Evolutionary conservation across 2,797 vertebrate species (phyloP), one percentile per base, ranked within the genome.

Genomic region (Tenualosa ilisha): DNA sequence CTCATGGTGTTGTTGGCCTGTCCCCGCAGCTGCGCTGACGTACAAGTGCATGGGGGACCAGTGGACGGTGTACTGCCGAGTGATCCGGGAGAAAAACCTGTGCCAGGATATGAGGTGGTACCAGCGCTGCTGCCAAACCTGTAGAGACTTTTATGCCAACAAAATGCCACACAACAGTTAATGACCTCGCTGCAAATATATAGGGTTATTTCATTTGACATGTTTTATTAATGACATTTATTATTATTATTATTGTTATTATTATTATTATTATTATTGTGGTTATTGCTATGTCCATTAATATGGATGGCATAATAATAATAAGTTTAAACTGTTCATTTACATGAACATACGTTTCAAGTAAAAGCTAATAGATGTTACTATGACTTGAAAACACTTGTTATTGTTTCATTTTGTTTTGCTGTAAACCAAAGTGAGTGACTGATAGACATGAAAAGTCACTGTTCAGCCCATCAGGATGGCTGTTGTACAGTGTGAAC

Each of bases 91-190:
- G 91, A 98, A 98, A 94, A 97, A 98, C 89, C 96, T 99, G 56
- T 99, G 98, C 89, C 97, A 97, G 91, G 98, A 99, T 94, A 98
- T 99, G 97, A 93, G 98, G 88, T 99, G 98, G 97, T 99, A 99
- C 91, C 98, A 98, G 86, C 97, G 97, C 91, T 99, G 98, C 94
- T 99, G 98, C 93, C 96, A 98, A 91, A 99, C 97, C 2, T 99
- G 98, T 95, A 95, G 97, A 93, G 97, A 98, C 96, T 99, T 98
- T 96, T 99, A 99, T 59, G 97, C 96, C 81, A 97, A 93, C 92
- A 97, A 97, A 95, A 95, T 96, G 93, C 95, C 94, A 89, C 96
- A 92, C 89, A 96, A 94, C 83, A 95, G 88, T 94, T 96, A 93
- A 95, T 96, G 84, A 94, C 91, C 90, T 89, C 83, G 12, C 20